Evolutionary conservation across 1,140 invertebrate species (phyloP).

Genomic region (Zaprionus inermis): DNA sequence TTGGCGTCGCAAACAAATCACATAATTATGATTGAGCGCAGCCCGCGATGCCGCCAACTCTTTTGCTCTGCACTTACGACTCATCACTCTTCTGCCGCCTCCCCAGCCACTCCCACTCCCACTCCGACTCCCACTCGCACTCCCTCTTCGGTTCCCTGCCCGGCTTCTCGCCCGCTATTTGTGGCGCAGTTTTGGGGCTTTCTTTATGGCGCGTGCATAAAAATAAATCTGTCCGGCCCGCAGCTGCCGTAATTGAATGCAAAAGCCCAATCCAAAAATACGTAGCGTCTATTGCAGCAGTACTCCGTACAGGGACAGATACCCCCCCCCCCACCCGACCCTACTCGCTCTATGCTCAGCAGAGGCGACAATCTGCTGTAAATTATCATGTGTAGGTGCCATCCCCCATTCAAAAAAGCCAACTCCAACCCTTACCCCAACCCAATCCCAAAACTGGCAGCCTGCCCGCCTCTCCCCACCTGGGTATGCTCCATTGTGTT

Average conservation of each 20-base stretch:
- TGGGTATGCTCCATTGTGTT: conserved; percentile 70
- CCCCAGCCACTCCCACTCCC: not conserved
- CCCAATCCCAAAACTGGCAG: conserved; percentile 8
- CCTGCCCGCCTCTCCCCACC: conserved; percentile 4
- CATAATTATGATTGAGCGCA: conserved; percentile 81
- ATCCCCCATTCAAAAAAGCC: not conserved
- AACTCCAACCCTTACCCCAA: conserved; percentile 2
- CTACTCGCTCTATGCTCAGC: not conserved
- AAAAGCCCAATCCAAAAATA: conserved; percentile 81
- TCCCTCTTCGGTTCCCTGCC: not conserved
- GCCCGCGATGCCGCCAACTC: conserved; percentile 50
- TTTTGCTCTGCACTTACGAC: conserved; percentile 21
- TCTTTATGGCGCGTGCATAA: conserved; percentile 75
- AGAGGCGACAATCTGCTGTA: conserved; percentile 81
- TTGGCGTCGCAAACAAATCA: conserved; percentile 76
- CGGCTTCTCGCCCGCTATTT: conserved; percentile 26
- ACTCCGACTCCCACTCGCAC: too few species aligned
- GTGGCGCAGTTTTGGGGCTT: conserved; percentile 73
- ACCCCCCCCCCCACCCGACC: not conserved
- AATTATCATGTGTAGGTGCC: conserved; percentile 80
- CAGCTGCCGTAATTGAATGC: conserved; percentile 82
- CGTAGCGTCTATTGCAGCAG: conserved; percentile 54
- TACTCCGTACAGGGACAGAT: too few species aligned
- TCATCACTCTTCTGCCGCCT: conserved; percentile 24
- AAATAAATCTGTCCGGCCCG: conserved; percentile 76